Percentiles rank a stretch among this genome's conserved stretches.
phyloP scores from a whole-genome alignment of 2,797 vertebrate species.

The Leucoraja ocellata region DNA sequence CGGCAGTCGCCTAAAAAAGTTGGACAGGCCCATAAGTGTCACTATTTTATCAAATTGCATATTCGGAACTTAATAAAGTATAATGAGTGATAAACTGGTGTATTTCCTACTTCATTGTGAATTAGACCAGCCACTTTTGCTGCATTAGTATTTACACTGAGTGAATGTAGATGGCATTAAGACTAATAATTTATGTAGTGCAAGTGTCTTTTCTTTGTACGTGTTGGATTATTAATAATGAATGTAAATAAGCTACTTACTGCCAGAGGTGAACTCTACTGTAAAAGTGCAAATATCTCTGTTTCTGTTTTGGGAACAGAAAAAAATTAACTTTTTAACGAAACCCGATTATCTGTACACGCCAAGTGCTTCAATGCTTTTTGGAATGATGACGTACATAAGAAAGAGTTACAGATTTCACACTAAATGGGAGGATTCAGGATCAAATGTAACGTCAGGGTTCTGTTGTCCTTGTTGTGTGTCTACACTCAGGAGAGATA shows the following conservation, averaged over 20 bases:
- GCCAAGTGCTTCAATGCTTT: neutral
- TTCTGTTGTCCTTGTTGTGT: neutral
- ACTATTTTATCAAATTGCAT: conserved; percentile 19
- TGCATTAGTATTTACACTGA: conserved; percentile 17
- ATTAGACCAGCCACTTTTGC: conserved; percentile 27
- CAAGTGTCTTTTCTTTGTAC: neutral
- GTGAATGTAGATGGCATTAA: conserved; percentile 33
- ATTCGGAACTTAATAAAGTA: conserved; percentile 12
- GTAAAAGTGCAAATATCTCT: neutral
- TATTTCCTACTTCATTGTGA: conserved; percentile 27
- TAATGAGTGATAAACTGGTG: conserved; percentile 14
- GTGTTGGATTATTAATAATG: conserved; percentile 29
- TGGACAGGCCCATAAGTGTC: neutral
- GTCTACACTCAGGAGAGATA: no score
- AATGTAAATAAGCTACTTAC: conserved; percentile 23
- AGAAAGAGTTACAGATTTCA: neutral
- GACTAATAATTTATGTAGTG: conserved; percentile 26
- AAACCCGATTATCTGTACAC: neutral
- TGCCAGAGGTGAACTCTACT: neutral
- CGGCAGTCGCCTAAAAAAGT: no score
- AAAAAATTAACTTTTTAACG: neutral
- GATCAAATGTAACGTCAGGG: neutral
- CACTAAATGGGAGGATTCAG: neutral
- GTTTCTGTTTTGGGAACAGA: conserved; percentile 16
- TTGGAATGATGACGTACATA: neutral